phyloP scores from a whole-genome alignment of 1,140 invertebrate genomes.

The Drosophila setifemur region DNA sequence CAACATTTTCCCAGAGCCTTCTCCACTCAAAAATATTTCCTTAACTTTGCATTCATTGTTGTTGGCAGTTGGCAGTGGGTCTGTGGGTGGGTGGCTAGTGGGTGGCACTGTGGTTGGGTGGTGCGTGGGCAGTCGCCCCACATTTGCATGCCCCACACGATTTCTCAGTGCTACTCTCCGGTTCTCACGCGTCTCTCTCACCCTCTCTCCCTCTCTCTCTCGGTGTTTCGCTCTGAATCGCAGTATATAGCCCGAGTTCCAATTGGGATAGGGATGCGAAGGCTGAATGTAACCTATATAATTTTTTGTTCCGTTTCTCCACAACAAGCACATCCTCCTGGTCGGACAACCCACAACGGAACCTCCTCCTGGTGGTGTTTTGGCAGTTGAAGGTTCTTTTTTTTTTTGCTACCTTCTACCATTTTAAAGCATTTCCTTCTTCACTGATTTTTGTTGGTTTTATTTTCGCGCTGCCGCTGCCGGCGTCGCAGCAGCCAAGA shows the following conservation, averaged over 20 bases:
- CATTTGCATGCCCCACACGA: slow-evolving; percentile 57
- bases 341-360: slow-evolving; percentile 5
- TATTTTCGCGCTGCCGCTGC: neutral
- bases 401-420: slow-evolving; percentile 17
- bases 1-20: neutral
- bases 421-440: slow-evolving; percentile 57
- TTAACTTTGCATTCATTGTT: slow-evolving; percentile 39
- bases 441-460: slow-evolving; percentile 14
- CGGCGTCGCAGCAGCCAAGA: neutral
- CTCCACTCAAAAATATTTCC: slow-evolving; percentile 22
- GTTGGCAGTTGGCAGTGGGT: slow-evolving; percentile 21
- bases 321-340: slow-evolving; percentile 29
- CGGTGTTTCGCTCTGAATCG: slow-evolving; percentile 7
- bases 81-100: neutral
- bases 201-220: slow-evolving; percentile 15
- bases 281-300: slow-evolving; percentile 69
- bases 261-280: slow-evolving; percentile 59
- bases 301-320: slow-evolving; percentile 58
- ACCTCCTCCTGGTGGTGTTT: slow-evolving; percentile 13
- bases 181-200: slow-evolving; percentile 3
- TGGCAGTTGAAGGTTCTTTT: slow-evolving; percentile 74
- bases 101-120: slow-evolving; percentile 5
- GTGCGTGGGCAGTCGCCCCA: slow-evolving; percentile 36
- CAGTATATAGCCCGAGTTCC: slow-evolving; percentile 35
- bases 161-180: neutral